Evolutionary conservation across 92 coral and sea anemone species (phyloP).

Genomic region (Epizoanthus rinbou): DNA sequence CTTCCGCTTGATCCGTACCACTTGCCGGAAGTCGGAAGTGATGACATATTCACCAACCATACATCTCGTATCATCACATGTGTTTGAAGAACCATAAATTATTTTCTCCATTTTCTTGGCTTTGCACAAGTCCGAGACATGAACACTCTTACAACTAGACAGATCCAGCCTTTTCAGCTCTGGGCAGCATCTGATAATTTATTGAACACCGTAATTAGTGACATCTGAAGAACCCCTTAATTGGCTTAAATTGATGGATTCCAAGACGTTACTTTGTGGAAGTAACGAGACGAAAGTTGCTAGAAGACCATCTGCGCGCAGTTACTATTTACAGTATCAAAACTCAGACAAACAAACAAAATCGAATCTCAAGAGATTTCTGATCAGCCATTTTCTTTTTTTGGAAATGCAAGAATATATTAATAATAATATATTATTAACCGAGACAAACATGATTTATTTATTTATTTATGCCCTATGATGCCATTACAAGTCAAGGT

Average conservation of each 20-base stretch:
- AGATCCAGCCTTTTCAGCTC: conserved; percentile 5
- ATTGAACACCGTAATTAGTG: conserved; percentile 6
- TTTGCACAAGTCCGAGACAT: background rate
- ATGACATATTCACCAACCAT: background rate
- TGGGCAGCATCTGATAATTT: conserved; percentile 3
- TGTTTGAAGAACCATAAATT: background rate
- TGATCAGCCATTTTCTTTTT: too few relatives aligned
- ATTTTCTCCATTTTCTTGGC: too few relatives aligned
- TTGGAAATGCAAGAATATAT: too few relatives aligned
- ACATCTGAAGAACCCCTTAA: conserved; percentile 8
- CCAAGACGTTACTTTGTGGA: conserved; percentile 1
- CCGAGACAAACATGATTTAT: too few relatives aligned
- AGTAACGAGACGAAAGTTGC: conserved; percentile 47
- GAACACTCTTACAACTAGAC: background rate
- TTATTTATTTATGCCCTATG: too few relatives aligned
- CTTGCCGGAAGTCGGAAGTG: background rate
- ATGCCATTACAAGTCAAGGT: too few relatives aligned
- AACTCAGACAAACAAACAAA: too few relatives aligned
- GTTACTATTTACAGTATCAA: too few relatives aligned
- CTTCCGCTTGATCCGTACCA: conserved; percentile 17
- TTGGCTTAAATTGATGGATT: conserved; percentile 16
- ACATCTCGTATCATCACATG: background rate
- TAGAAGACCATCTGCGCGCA: conserved; percentile 61
- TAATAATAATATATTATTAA: too few relatives aligned
- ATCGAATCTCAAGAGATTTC: too few relatives aligned